Conservation (phyloP, 2,113 vertebrate genomes). For the Marmota monax region DNA sequence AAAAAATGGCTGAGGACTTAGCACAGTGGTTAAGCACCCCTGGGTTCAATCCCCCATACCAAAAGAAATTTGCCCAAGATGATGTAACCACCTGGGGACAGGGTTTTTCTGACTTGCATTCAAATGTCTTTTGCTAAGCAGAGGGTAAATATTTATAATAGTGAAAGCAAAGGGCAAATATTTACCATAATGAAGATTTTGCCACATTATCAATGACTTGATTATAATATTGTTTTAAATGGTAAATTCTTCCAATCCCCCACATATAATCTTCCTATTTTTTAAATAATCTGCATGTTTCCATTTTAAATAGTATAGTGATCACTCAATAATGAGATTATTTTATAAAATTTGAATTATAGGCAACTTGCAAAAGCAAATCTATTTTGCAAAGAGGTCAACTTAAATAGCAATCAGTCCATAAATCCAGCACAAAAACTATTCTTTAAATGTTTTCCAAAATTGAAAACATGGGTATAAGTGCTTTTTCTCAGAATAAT, state of each 20-base stretch:
- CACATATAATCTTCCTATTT: background rate
- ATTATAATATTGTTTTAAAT: background rate
- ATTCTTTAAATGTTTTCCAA: background rate
- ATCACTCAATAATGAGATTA: background rate
- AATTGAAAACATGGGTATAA: background rate
- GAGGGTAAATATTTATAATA: background rate
- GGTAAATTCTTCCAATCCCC: background rate
- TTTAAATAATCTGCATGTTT: background rate
- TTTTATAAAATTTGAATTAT: conserved; percentile 2
- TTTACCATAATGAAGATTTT: background rate
- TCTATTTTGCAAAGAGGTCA: background rate
- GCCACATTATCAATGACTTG: background rate
- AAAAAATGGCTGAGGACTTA: too few species aligned
- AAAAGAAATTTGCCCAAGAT: background rate
- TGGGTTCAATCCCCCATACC: too few species aligned
- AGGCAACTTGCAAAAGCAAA: background rate
- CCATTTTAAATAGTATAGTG: conserved; percentile 24
- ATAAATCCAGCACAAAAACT: background rate
- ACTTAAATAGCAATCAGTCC: background rate
- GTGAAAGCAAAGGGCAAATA: background rate
- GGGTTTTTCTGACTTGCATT: background rate
- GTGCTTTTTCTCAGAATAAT: background rate
- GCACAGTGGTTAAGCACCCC: too few species aligned
- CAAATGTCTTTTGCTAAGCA: background rate
- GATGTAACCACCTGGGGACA: background rate